phyloP scores from a whole-genome alignment of 2,113 vertebrate species.

The Grantiella picta region DNA sequence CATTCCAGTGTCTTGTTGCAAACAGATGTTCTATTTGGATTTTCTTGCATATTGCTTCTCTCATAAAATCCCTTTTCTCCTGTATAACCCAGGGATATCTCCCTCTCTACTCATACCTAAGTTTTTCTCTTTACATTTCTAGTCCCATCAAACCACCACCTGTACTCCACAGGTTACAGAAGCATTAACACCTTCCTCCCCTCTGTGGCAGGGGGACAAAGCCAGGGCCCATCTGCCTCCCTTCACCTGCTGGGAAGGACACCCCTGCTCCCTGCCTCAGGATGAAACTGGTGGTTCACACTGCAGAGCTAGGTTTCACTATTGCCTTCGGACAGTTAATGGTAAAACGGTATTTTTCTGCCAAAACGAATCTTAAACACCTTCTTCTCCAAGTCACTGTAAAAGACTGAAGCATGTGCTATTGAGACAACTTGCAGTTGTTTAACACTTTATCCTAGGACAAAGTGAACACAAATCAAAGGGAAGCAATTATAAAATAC shows the following conservation, averaged over 20 bases:
- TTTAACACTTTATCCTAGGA: neutral
- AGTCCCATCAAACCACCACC: neutral
- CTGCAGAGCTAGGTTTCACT: neutral
- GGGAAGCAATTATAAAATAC: neutral
- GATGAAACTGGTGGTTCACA: neutral
- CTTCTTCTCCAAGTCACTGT: neutral
- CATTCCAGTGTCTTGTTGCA: neutral
- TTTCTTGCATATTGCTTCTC: neutral
- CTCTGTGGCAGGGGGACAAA: neutral
- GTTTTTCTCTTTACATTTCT: neutral
- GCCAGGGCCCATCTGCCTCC: neutral
- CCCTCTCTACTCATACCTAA: neutral
- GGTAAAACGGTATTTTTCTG: neutral
- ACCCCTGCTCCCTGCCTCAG: neutral
- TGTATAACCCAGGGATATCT: neutral
- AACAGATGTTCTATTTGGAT: neutral
- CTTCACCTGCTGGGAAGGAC: neutral
- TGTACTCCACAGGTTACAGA: neutral
- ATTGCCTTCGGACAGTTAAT: rapidly evolving
- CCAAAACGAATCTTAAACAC: neutral
- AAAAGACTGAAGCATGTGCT: neutral
- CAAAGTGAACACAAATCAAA: neutral
- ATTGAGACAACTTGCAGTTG: neutral
- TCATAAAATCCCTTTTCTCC: neutral
- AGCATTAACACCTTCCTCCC: neutral